Conservation (phyloP, 2,888 invertebrate genomes). For the Caenorhabditis sp. region DNA sequence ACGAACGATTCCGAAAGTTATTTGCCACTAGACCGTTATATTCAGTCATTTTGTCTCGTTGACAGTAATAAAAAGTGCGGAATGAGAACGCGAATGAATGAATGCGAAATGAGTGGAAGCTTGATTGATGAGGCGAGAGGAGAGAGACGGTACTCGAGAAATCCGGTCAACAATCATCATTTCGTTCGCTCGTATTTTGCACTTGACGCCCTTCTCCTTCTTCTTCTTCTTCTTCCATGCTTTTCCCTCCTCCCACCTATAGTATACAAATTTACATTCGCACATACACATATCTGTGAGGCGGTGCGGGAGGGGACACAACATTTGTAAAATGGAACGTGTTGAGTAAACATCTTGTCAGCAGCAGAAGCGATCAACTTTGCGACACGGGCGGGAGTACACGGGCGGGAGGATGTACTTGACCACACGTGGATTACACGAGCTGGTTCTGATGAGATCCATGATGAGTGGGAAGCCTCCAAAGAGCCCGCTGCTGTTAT, state of each 20-base stretch:
- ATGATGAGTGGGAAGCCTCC: conserved; percentile 19
- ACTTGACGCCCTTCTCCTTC: conserved; percentile 40
- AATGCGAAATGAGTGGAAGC: conserved; percentile 20
- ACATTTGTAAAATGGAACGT: conserved; percentile 51
- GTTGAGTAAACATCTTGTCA: conserved; percentile 35
- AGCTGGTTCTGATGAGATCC: conserved; percentile 25
- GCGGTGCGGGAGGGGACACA: conserved; percentile 3
- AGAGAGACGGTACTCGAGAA: conserved; percentile 43
- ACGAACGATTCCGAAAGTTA: no score
- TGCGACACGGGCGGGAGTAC: conserved; percentile 7
- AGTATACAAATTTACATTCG: conserved; percentile 48
- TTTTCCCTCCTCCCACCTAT: conserved; percentile 23
- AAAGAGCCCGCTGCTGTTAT: no score
- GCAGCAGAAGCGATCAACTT: conserved; percentile 12
- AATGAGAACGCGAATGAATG: no score
- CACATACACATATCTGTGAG: conserved; percentile 40
- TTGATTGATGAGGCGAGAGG: conserved; percentile 21
- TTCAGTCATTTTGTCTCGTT: no score
- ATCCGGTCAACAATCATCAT: conserved; percentile 51
- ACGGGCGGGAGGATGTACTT: conserved; percentile 4
- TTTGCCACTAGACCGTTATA: no score
- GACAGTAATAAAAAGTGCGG: no score
- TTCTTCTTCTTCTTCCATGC: conserved; percentile 5
- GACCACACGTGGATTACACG: conserved; percentile 42
- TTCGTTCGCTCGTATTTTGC: conserved; percentile 41